Evolutionary conservation across 2,888 invertebrate species (phyloP).

Genomic region (Stenolophus ochropezus): DNA sequence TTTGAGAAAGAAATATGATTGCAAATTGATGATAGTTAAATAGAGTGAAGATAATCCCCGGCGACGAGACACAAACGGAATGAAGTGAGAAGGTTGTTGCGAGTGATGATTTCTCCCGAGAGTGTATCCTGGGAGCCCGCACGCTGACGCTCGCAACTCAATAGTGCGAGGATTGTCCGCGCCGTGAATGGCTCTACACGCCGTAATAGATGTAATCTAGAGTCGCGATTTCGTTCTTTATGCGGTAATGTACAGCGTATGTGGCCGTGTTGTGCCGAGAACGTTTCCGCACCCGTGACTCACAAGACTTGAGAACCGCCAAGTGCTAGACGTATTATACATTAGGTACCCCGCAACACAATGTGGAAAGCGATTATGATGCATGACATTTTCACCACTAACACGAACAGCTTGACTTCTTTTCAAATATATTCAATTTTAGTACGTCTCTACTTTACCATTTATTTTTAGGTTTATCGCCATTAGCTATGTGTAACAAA

Average conservation of each 20-base stretch:
- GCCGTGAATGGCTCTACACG: slow-evolving; percentile 56
- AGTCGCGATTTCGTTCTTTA: slow-evolving; percentile 58
- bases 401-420: background rate
- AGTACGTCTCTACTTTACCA: too few relatives aligned
- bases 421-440: background rate
- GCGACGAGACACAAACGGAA: background rate
- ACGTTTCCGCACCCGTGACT: slow-evolving; percentile 8
- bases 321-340: slow-evolving; percentile 32
- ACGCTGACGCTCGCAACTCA: slow-evolving; percentile 25
- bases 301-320: slow-evolving; percentile 31
- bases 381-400: slow-evolving; percentile 1
- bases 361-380: background rate
- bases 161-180: slow-evolving; percentile 43
- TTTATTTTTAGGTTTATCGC: too few relatives aligned
- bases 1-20: background rate
- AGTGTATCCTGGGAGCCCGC: slow-evolving; percentile 53
- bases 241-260: slow-evolving; percentile 46
- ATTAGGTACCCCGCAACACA: slow-evolving; percentile 5
- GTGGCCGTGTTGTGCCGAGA: background rate
- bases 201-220: slow-evolving; percentile 59
- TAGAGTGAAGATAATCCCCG: background rate
- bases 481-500: too few relatives aligned
- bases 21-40: too few relatives aligned
- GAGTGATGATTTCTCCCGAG: slow-evolving; percentile 15
- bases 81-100: background rate